These are phyloP conservation scores for Chauna torquata DNA, from an alignment of 2,113 vertebrate species.

Conservation along the genomic window DNA sequence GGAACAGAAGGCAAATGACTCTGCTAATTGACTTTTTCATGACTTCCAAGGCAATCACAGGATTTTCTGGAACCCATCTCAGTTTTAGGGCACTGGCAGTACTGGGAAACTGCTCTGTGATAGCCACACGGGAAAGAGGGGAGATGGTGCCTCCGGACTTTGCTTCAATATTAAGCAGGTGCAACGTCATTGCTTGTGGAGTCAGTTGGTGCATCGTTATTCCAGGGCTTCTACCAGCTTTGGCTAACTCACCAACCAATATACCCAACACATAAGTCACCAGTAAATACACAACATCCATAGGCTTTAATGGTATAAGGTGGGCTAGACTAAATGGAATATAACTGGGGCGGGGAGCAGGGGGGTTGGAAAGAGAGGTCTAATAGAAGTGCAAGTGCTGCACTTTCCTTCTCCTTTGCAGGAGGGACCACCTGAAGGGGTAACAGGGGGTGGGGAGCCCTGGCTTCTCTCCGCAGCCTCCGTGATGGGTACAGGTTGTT, in stretches of 20 bases:
- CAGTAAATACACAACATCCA: rapidly evolving
- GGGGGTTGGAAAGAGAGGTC: no score
- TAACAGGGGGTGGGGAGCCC: neutral
- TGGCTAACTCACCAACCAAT: neutral
- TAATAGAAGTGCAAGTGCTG: neutral
- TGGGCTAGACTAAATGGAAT: neutral
- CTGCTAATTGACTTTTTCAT: neutral
- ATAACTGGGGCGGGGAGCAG: neutral
- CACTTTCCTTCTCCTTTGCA: neutral
- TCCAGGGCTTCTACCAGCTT: neutral
- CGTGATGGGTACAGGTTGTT: neutral
- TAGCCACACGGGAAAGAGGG: neutral
- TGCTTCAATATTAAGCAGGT: neutral
- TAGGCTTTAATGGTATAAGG: neutral
- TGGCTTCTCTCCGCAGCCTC: neutral
- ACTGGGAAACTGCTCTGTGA: neutral
- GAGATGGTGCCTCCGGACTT: neutral
- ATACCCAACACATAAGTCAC: neutral
- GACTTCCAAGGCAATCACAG: neutral
- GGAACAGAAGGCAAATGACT: neutral
- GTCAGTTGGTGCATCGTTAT: neutral
- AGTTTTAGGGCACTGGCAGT: neutral
- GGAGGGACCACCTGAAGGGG: neutral
- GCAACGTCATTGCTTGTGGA: neutral
- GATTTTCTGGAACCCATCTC: neutral